Evolutionary conservation across 2,888 invertebrate species (phyloP).

Genomic region (Apamea monoglypha): DNA sequence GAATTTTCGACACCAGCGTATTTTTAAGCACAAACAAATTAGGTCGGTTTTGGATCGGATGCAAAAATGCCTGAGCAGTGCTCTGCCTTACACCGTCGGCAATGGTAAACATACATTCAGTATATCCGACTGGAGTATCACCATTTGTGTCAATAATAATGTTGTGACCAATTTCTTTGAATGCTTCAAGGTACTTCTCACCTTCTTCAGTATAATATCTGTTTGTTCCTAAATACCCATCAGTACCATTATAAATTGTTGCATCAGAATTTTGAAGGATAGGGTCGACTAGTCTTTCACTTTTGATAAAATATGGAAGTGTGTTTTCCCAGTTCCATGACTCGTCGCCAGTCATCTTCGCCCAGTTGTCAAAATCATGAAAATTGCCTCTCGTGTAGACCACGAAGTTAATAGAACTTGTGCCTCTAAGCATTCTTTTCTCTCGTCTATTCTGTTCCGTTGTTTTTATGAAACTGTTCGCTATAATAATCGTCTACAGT

Average conservation of each 20-base stretch:
- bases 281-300: conserved; percentile 77
- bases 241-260: conserved; percentile 74
- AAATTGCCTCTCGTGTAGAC: conserved; percentile 85
- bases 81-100: conserved; percentile 83
- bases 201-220: conserved; percentile 60
- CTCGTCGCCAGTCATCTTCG: conserved; percentile 77
- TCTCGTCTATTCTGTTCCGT: conserved; percentile 73
- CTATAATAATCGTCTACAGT: conserved; percentile 70
- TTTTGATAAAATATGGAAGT: conserved; percentile 84
- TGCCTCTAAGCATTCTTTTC: conserved; percentile 91
- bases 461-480: conserved; percentile 49
- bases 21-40: conserved; percentile 82
- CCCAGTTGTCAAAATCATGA: conserved; percentile 86
- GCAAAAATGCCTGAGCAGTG: conserved; percentile 86
- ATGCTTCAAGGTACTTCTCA: conserved; percentile 73
- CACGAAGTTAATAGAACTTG: conserved; percentile 88
- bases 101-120: conserved; percentile 83
- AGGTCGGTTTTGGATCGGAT: conserved; percentile 66
- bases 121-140: conserved; percentile 80
- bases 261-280: conserved; percentile 53
- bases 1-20: conserved; percentile 84
- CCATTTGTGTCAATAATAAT: conserved; percentile 78
- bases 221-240: conserved; percentile 82
- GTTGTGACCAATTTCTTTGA: conserved; percentile 81
- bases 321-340: conserved; percentile 89